Conservation (phyloP, 2,797 vertebrate species). For the Triplophysa bombifrons region DNA sequence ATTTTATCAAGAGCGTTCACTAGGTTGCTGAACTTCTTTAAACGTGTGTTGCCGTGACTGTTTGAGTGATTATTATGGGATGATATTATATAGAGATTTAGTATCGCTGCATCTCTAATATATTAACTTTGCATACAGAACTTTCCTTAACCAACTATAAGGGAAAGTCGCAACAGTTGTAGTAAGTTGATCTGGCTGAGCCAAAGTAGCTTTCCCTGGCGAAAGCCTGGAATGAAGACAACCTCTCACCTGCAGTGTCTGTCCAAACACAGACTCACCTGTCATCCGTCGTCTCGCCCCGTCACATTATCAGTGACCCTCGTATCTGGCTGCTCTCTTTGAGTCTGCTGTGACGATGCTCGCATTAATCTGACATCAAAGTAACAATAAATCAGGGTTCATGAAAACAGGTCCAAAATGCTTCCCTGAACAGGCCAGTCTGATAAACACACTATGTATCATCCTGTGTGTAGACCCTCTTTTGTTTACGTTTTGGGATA, state of each 20-base stretch:
- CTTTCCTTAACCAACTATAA: slow-evolving; percentile 32
- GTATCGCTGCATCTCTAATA: too few relatives aligned
- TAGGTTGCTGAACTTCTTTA: not conserved
- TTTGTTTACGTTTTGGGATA: slow-evolving; percentile 18
- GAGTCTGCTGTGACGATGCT: slow-evolving; percentile 61
- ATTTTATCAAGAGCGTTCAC: not conserved
- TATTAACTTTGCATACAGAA: not conserved
- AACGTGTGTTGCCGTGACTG: not conserved
- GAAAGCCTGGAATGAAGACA: slow-evolving; percentile 47
- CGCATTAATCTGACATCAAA: slow-evolving; percentile 51
- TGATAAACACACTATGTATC: slow-evolving; percentile 27
- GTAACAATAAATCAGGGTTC: not conserved
- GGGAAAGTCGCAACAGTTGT: slow-evolving; percentile 44
- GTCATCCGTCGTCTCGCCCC: slow-evolving; percentile 63
- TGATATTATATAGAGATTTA: not conserved
- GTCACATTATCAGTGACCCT: slow-evolving; percentile 57
- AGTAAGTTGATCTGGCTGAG: slow-evolving; percentile 27
- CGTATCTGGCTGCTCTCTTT: slow-evolving; percentile 56
- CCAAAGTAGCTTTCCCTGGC: slow-evolving; percentile 49
- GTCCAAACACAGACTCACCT: slow-evolving; percentile 68
- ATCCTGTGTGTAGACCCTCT: slow-evolving; percentile 3
- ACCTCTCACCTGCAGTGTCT: slow-evolving; percentile 56
- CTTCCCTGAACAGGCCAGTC: not conserved
- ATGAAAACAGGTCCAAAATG: slow-evolving; percentile 4
- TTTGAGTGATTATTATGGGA: not conserved